phyloP scores from a whole-genome alignment of 2,113 vertebrate genomes.

The Bolborhynchus lineola region DNA sequence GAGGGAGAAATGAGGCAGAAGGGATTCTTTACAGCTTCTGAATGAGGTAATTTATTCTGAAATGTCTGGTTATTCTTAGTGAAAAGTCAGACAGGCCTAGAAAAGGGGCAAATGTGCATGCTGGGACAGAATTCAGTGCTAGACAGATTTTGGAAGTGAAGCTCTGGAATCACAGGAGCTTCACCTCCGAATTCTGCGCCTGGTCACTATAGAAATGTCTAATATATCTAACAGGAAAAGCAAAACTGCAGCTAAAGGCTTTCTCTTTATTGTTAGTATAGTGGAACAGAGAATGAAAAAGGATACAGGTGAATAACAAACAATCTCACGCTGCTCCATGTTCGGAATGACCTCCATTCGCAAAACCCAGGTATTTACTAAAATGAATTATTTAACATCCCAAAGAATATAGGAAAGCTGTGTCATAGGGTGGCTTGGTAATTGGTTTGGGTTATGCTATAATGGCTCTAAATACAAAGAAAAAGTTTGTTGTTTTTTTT shows the following conservation, averaged over 20 bases:
- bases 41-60: background rate
- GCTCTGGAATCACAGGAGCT: background rate
- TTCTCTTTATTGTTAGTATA: background rate
- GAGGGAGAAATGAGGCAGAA: background rate
- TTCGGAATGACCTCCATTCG: background rate
- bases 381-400: background rate
- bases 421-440: background rate
- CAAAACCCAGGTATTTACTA: background rate
- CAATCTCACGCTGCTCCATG: background rate
- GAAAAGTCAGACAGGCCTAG: background rate
- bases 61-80: background rate
- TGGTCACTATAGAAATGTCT: background rate
- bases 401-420: background rate
- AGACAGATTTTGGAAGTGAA: background rate
- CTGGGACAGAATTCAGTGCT: background rate
- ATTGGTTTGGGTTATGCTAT: background rate
- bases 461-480: background rate
- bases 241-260: background rate
- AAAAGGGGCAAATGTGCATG: background rate
- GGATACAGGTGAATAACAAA: background rate
- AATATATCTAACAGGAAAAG: background rate
- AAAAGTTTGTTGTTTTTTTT: background rate
- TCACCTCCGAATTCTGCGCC: background rate
- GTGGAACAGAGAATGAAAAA: background rate
- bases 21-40: background rate